A percentile compares a stretch with the other conserved stretches of the same genome.
These are phyloP conservation scores for Micrasema longulum DNA, from an alignment of 1,140 invertebrate species.

Conservation along the genomic window DNA sequence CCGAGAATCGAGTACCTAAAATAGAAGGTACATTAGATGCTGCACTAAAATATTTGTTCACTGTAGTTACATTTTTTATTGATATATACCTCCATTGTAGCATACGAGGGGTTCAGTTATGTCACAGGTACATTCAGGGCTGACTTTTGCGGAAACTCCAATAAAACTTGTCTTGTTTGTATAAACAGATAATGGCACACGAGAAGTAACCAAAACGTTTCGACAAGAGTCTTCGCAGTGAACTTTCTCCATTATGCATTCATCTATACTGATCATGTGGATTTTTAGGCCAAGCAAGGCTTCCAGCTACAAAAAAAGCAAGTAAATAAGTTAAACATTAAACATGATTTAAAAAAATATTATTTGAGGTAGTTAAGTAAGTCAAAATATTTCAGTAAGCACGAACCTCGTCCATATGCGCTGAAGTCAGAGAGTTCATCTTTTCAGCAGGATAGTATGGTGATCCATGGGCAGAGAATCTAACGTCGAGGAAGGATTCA, in stretches of 20 bases:
- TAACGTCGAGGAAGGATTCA: slow-evolving; percentile 79
- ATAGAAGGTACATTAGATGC: too few relatives aligned
- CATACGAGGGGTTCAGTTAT: slow-evolving; percentile 68
- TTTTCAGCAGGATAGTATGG: slow-evolving; percentile 90
- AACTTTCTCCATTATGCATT: slow-evolving; percentile 82
- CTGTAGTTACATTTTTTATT: too few relatives aligned
- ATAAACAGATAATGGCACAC: slow-evolving; percentile 82
- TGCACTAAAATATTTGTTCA: too few relatives aligned
- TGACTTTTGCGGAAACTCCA: slow-evolving; percentile 83
- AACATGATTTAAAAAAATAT: background rate
- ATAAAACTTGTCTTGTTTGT: slow-evolving; percentile 92
- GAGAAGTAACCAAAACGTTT: slow-evolving; percentile 77
- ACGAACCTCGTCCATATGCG: slow-evolving; percentile 74
- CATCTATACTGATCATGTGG: slow-evolving; percentile 88
- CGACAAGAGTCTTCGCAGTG: slow-evolving; percentile 79
- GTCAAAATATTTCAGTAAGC: slow-evolving; percentile 23
- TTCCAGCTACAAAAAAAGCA: slow-evolving; percentile 69
- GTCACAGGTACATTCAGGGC: slow-evolving; percentile 80
- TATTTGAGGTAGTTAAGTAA: background rate
- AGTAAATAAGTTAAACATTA: background rate
- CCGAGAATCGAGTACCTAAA: slow-evolving; percentile 70
- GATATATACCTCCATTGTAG: slow-evolving; percentile 74
- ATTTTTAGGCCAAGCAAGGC: slow-evolving; percentile 78
- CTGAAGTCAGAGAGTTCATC: slow-evolving; percentile 81
- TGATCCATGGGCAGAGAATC: slow-evolving; percentile 92